Evolutionary conservation across 2,113 vertebrate genomes (phyloP).

Genomic region (Peromyscus leucopus): DNA sequence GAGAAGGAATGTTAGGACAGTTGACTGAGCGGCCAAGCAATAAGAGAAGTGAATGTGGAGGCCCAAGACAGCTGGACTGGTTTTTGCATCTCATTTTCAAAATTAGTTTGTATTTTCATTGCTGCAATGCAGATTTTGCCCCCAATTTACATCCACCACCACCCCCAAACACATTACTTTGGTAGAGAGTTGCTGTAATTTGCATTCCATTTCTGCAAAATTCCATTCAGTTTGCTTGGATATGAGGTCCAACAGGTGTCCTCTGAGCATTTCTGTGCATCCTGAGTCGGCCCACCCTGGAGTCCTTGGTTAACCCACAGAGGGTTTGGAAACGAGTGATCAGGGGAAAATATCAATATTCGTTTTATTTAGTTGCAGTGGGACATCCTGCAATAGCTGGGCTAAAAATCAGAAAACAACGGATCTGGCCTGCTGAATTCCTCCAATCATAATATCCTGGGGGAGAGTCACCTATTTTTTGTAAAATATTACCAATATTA

Average conservation of each 20-base stretch:
- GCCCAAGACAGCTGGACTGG: not conserved
- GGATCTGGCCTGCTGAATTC: not conserved
- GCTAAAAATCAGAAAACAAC: not conserved
- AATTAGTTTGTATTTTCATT: constrained; percentile 52
- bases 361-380: not conserved
- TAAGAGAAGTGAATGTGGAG: not conserved
- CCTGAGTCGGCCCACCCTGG: rapidly evolving
- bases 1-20: not conserved
- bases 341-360: not conserved
- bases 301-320: not conserved
- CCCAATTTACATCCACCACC: not conserved
- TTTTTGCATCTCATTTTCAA: constrained; percentile 57
- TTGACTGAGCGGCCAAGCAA: not conserved
- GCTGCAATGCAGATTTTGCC: constrained; percentile 9
- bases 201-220: constrained; percentile 37
- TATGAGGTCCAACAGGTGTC: not conserved
- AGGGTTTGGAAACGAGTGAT: not conserved
- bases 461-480: not conserved
- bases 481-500: not conserved
- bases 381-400: not conserved
- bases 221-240: constrained; percentile 3
- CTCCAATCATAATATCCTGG: not conserved
- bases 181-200: not conserved
- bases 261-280: not conserved
- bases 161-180: not conserved